Conservation (phyloP, 2,113 vertebrate species). For the Cyphomyrus plagiostoma region DNA sequence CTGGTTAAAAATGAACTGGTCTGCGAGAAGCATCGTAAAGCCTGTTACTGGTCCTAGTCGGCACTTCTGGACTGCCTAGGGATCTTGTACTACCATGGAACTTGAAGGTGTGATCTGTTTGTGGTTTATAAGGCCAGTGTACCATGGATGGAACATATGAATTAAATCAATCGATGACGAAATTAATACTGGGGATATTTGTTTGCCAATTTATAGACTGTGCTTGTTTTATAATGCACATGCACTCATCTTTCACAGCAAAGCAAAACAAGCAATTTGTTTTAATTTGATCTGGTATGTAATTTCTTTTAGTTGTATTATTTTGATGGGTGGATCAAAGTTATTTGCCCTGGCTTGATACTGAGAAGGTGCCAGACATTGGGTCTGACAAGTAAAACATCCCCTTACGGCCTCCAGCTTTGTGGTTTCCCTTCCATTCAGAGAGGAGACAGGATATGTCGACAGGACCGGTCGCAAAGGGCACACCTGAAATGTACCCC, state of each 20-base stretch:
- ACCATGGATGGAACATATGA: not conserved
- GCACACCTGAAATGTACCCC: not conserved
- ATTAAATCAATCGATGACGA: not conserved
- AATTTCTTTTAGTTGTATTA: not conserved
- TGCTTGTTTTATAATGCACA: not conserved
- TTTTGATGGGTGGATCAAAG: not conserved
- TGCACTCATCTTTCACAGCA: not conserved
- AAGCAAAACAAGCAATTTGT: not conserved
- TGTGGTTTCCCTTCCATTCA: not conserved
- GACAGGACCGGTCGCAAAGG: not conserved
- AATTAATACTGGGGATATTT: not conserved
- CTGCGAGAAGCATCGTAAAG: not conserved
- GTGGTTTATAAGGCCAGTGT: not conserved
- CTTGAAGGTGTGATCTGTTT: not conserved
- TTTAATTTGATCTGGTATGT: not conserved
- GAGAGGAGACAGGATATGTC: not conserved
- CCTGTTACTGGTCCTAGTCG: not conserved
- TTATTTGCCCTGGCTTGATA: not conserved
- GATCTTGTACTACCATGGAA: not conserved
- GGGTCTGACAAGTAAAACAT: not conserved
- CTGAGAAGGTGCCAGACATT: not conserved
- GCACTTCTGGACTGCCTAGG: not conserved
- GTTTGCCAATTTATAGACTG: not conserved
- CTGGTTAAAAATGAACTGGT: conserved; percentile 58
- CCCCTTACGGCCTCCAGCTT: not conserved